Base-by-base conservation (phyloP, 2,888 invertebrate species). In the Tridacna crocea region DNA sequence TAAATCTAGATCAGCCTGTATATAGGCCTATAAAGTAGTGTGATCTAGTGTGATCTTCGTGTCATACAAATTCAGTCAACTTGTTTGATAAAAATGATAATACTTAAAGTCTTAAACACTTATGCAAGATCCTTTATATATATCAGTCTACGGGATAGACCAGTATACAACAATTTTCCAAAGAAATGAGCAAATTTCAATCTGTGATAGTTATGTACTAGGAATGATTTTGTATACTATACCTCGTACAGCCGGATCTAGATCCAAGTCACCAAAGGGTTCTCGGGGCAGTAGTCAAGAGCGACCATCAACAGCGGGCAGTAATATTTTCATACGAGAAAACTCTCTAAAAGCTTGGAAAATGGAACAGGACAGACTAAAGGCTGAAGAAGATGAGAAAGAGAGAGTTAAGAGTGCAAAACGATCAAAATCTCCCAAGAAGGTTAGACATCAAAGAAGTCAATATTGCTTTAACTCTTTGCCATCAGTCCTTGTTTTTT, bases 271-370 rank as follows among this genome's bases (percentile, higher is more conserved):
- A 77, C 91, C 92, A 6, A 90, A 90, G 76, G 85, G 84, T 51
- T 91, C 92, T 0, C 83, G 92, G 24, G 73, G 89, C 12, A 90
- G 91, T 77, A 93, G 92, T 72, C 83, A 83, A 51, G 92, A 92
- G 61, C 82, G 90, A 0, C 84, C 88, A 17, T 78, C 83, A 24
- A 87, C 87, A n/a, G 82, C 83, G 8, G 78, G 79, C 27, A 82
- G 84, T 65, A 90, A 88, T 80, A 85, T 90, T 55, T 93, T 92
- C 77, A 87, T 94, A 46, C 86, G 93, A 17, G 87, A 87, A 8
- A 91, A 91, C 48, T 94, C 94, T 11, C 85, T 94, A 65, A 94
- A 94, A 81, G 93, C 94, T 0, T 89, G 87, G 90, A 93, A 93
- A 77, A 87, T 89, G 66, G 94, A 94, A 65, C 91, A 91, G 80